Evolutionary conservation across 2,888 invertebrate genomes (phyloP), one percentile per base, ranked within the genome.

Genomic region (Cetonia aurata): DNA sequence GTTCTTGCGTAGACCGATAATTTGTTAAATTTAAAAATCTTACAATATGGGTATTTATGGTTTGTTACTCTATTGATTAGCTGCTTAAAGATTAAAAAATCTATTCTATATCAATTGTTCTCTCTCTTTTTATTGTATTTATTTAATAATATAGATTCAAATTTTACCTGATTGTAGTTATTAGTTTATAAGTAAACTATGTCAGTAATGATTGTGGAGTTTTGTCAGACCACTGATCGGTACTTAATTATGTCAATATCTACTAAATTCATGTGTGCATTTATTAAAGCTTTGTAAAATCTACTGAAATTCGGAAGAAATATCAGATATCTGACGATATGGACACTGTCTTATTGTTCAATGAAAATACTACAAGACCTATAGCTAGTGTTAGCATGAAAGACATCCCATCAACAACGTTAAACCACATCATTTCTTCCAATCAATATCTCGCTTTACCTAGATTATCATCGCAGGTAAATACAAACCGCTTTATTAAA

Each of bases 361-460:
- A 97, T 84, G 98, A 98, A 82, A 93, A 94, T 80, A 88, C 89
- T 3, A 86, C 89, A 12, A 89, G 92, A 77, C 95, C 96, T 0
- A 92, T 93, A 71, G 96, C 96, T 42, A 93, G 93, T 73, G 89
- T 96, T 74, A 92, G 93, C 77, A 96, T 97, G 92, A 89, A 92
- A 55, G 96, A 96, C 83, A 94, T 98, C 80, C 93, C 96, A 10
- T 92, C 94, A 31, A 91, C 92, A 78, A 94, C 96, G 0, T 88
- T 98, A 83, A 92, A 93, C 75, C 95, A 97, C 83, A 90, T 97
- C 67, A 93, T 98, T 70, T 91, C 94, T 69, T 91, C 92, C 55
- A 96, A 98, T 86, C 94, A 95, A 83, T 95, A 93, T 86, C 87
- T 98, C 67, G 90, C 93, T 31, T 85, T 98, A 75, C 98, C 98